Evolutionary conservation across 2,797 vertebrate species (phyloP).

Genomic region (Sebastes minor): DNA sequence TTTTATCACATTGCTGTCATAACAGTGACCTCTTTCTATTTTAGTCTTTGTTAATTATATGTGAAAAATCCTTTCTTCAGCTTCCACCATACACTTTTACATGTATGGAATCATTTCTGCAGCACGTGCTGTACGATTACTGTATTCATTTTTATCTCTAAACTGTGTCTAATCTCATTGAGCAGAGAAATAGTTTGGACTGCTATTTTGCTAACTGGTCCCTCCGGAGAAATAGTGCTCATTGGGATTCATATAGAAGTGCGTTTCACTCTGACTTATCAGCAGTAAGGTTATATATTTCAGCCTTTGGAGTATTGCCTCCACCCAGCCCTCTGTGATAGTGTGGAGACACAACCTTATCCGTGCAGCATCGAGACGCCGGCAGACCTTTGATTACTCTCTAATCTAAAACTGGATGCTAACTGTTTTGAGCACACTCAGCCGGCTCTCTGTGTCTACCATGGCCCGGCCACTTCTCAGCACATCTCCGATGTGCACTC

Average conservation of each 20-base stretch:
- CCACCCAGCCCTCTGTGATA: conserved; percentile 22
- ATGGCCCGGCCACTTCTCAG: conserved; percentile 13
- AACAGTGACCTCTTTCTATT: conserved; percentile 35
- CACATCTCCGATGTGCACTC: conserved; percentile 23
- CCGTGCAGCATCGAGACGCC: conserved; percentile 32
- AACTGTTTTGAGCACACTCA: conserved; percentile 50
- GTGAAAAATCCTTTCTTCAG: neutral
- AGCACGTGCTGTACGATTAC: neutral
- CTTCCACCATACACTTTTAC: neutral
- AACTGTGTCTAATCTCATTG: conserved; percentile 3
- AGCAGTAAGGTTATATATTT: conserved; percentile 55
- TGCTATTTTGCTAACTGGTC: conserved; percentile 1
- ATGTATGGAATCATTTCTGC: neutral
- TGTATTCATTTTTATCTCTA: neutral
- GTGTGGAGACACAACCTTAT: conserved; percentile 50
- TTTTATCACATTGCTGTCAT: conserved; percentile 42
- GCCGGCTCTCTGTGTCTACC: conserved; percentile 19
- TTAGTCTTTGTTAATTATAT: conserved; percentile 32
- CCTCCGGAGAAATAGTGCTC: conserved; percentile 9
- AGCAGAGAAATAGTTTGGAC: conserved; percentile 2
- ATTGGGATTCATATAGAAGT: conserved; percentile 37
- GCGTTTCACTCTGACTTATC: conserved; percentile 47
- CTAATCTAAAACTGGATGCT: conserved; percentile 57
- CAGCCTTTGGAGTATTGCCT: conserved; percentile 47
- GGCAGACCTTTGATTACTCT: conserved; percentile 59